Evolutionary conservation across 2,888 invertebrate species (phyloP).

Genomic region (Eumerus sabulonum): DNA sequence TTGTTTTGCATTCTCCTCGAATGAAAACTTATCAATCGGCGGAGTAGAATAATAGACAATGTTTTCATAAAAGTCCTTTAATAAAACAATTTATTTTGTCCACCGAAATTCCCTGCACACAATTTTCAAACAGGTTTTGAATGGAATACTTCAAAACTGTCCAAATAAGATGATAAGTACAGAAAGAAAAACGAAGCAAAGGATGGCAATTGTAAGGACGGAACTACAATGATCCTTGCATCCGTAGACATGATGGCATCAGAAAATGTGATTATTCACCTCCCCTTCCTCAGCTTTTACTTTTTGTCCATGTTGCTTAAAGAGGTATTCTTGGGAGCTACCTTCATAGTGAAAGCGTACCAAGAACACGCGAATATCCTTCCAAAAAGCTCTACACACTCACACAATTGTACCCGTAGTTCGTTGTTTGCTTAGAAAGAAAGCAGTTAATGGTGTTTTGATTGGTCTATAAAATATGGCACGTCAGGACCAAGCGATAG

Average conservation of each 20-base stretch:
- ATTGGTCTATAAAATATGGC: slow-evolving; percentile 48
- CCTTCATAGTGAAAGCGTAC: too few species aligned
- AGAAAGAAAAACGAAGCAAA: not conserved
- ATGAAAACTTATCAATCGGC: slow-evolving; percentile 44
- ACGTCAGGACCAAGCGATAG: slow-evolving; percentile 5
- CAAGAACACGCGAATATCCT: slow-evolving; percentile 2
- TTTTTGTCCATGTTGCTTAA: slow-evolving; percentile 27
- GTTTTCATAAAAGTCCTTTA: slow-evolving; percentile 50
- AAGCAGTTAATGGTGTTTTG: slow-evolving; percentile 35
- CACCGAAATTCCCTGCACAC: not conserved
- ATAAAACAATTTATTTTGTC: not conserved
- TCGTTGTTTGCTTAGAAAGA: slow-evolving; percentile 6
- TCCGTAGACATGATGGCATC: not conserved
- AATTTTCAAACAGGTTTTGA: too few species aligned
- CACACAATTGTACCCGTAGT: not conserved
- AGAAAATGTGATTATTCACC: not conserved
- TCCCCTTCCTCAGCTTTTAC: not conserved
- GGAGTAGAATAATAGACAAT: slow-evolving; percentile 58
- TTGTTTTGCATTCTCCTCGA: not conserved
- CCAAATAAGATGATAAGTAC: slow-evolving; percentile 5
- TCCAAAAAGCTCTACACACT: slow-evolving; percentile 3
- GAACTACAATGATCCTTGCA: slow-evolving; percentile 21
- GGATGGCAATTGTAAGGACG: not conserved
- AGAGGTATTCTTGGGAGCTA: too few species aligned
- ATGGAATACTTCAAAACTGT: slow-evolving; percentile 10